phyloP scores from a whole-genome alignment of 2,797 vertebrate species.

The Sylvilagus floridanus region DNA sequence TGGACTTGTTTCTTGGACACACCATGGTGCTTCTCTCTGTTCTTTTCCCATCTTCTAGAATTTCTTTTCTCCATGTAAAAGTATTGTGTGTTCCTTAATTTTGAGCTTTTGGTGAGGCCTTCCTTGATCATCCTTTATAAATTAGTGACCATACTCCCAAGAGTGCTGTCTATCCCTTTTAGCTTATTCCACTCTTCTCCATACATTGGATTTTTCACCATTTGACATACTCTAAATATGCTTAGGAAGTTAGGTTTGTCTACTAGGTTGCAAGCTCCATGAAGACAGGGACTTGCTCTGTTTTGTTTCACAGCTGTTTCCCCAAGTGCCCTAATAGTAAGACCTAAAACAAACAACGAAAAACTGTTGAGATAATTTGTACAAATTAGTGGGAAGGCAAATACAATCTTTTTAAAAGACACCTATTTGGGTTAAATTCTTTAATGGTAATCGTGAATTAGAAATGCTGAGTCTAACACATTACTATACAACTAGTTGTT shows the following conservation, averaged over 20 bases:
- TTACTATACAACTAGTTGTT: neutral
- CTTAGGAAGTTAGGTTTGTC: neutral
- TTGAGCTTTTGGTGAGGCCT: neutral
- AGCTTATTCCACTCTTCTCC: neutral
- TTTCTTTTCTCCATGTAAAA: neutral
- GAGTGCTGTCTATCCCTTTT: neutral
- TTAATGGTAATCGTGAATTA: neutral
- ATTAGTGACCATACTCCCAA: neutral
- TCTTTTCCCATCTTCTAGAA: conserved; percentile 10
- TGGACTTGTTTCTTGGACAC: neutral
- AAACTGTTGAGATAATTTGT: conserved; percentile 45
- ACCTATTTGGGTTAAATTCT: neutral
- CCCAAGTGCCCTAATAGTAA: neutral
- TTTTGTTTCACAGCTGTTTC: conserved; percentile 6
- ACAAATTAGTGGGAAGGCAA: conserved; percentile 39
- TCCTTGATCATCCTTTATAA: neutral
- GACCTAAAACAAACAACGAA: neutral
- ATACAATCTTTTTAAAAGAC: neutral
- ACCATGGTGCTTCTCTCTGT: neutral
- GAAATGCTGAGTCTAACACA: neutral
- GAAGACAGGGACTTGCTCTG: neutral
- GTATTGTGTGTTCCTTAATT: neutral
- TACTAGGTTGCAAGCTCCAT: neutral
- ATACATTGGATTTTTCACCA: neutral
- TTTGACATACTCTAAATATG: neutral